Conservation (phyloP, 2,888 invertebrate genomes). For the Drosophila nr. perissopoda region DNA sequence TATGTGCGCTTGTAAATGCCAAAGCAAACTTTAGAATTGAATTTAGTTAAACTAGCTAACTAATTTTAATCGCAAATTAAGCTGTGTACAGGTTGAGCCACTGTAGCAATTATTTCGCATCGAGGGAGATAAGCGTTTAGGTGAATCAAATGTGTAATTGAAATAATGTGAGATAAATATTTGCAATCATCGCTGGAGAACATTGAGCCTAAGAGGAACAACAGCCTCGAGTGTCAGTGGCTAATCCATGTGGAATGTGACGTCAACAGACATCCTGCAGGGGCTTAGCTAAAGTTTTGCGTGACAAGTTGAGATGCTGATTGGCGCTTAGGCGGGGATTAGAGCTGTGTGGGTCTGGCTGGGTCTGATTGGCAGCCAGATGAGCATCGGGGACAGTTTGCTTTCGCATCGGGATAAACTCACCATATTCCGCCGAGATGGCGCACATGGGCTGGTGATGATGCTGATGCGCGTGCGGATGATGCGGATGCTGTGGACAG, state of each 20-base stretch:
- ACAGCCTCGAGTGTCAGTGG: background rate
- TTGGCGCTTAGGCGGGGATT: background rate
- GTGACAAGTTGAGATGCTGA: constrained; percentile 47
- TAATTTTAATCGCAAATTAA: constrained; percentile 16
- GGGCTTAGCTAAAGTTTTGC: constrained; percentile 47
- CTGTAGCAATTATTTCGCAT: background rate
- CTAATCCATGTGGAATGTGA: background rate
- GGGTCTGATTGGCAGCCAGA: constrained; percentile 47
- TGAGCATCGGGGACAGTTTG: background rate
- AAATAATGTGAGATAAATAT: constrained; percentile 13
- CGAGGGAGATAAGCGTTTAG: background rate
- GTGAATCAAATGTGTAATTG: constrained; percentile 59
- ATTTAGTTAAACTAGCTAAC: constrained; percentile 3
- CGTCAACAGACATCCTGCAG: background rate
- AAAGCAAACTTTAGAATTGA: constrained; percentile 26
- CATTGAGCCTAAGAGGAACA: background rate
- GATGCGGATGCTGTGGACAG: constrained; percentile 87
- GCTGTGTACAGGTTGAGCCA: background rate
- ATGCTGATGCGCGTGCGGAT: constrained; percentile 69
- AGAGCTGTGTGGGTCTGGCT: constrained; percentile 20
- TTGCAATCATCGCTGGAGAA: background rate
- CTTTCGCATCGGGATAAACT: constrained; percentile 75
- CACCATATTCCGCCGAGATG: constrained; percentile 91
- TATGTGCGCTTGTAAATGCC: constrained; percentile 17
- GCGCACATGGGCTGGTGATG: constrained; percentile 89